Evolutionary conservation across 53 echinoderm and acorn worm genomes (phyloP).

Genomic region (Antedon mediterranea): DNA sequence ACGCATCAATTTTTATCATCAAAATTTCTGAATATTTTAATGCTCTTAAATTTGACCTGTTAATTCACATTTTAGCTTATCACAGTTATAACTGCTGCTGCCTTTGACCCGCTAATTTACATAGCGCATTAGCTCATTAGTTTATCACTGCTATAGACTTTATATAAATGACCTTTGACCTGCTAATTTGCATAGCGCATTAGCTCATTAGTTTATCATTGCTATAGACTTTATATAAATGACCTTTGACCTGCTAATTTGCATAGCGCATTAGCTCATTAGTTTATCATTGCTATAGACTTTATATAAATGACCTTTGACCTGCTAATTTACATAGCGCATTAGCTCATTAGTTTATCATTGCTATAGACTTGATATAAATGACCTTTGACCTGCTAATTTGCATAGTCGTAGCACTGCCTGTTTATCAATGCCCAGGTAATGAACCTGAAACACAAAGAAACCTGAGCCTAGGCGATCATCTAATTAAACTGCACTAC

Average conservation of each 20-base stretch:
- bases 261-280: no score
- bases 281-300: neutral
- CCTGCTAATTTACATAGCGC: neutral
- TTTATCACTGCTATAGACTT: no score
- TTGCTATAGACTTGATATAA: neutral
- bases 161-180: no score
- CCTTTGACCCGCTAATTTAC: no score
- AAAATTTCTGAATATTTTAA: no score
- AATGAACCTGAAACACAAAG: neutral
- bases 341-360: neutral
- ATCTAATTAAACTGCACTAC: neutral
- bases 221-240: neutral
- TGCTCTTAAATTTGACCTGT: no score
- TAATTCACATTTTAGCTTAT: no score
- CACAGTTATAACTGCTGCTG: no score
- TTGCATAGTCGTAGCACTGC: neutral
- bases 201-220: neutral
- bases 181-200: no score
- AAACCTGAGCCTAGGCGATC: neutral
- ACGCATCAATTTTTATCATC: no score
- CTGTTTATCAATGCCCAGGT: constrained; percentile 1
- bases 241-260: no score
- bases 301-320: neutral
- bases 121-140: no score
- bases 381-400: neutral